Evolutionary conservation across 2,113 vertebrate species (phyloP), one percentile per base, ranked within the genome.

Genomic region (Dipodomys stephensi): DNA sequence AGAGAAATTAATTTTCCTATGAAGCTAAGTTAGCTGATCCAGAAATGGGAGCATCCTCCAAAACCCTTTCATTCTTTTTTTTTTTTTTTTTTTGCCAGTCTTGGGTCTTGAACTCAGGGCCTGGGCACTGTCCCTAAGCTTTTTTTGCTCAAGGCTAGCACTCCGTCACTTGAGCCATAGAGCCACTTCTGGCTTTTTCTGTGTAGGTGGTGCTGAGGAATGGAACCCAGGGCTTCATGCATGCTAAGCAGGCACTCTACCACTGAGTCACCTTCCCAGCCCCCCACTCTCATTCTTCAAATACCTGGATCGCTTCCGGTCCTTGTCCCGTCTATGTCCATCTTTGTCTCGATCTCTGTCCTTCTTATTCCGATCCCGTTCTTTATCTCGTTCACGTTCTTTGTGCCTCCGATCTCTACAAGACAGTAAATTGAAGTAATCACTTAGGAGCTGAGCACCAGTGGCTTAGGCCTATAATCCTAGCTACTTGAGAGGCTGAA

Each of bases 311-410:
- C 98, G 98, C 88, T 98, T 99, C 46, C 98, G 97, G 68, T 99
- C 99, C 97, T 99, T 99, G 95, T 99, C 99, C 10, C 99, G 97
- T 3, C 99, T 98, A 96, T 99, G 98, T 1, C 98, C 95, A 94
- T 99, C 98, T 94, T 98, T 98, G 20, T 99, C 99, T 96, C 99
- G 96, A 35, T 99, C 99, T 6, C 99, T 98, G 12, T 99, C 99
- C 95, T 99, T 99, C 79, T 99, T 99, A 82, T 90, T 73, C 39
- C 99, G 98, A 0, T 99, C 98, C 18, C 99, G 98, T 0, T 99
- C 98, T 94, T 98, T 99, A 32, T 98, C 99, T 90, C 98, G 97
- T 8, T 98, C 98, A 87, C 99, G 98, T 22, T 99, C 99, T 96
- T 99, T 99, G 96, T 98, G 98, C 80, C 99, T 98, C 11, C 99